A percentile compares a stretch with the other conserved stretches of the same genome.
phyloP scores from a whole-genome alignment of 2,797 vertebrate genomes.

The Cyclura pinguis region DNA sequence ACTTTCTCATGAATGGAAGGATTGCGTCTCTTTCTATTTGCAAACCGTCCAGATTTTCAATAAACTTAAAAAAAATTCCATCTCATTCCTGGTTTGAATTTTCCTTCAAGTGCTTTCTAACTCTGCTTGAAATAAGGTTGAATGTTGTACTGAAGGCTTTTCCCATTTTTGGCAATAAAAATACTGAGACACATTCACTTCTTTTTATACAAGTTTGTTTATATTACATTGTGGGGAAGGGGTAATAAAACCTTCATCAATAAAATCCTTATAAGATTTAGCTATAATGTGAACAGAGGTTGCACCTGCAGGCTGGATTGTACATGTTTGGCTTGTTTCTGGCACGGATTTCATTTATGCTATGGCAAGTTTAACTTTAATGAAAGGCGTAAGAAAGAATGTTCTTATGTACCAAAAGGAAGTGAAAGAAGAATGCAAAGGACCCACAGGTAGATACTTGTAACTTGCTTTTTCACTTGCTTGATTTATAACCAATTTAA shows the following conservation, averaged over 20 bases:
- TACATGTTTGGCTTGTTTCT: slow-evolving; percentile 19
- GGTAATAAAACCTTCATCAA: slow-evolving; percentile 36
- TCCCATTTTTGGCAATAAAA: slow-evolving; percentile 10
- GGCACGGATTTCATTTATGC: slow-evolving; percentile 24
- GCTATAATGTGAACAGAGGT: slow-evolving; percentile 9
- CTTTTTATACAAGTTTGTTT: slow-evolving; percentile 11
- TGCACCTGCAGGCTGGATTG: slow-evolving; percentile 26
- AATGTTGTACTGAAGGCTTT: background rate
- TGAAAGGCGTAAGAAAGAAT: slow-evolving; percentile 22
- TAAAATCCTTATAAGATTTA: slow-evolving; percentile 27
- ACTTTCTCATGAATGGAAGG: background rate
- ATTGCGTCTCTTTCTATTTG: background rate
- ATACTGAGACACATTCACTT: background rate
- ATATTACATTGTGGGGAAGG: slow-evolving; percentile 17
- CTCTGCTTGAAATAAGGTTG: slow-evolving; percentile 2
- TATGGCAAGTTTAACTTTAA: slow-evolving; percentile 22
- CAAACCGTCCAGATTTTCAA: background rate
- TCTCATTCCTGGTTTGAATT: background rate
- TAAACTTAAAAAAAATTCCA: slow-evolving; percentile 2
- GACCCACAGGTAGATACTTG: slow-evolving; percentile 16
- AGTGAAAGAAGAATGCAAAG: slow-evolving; percentile 19
- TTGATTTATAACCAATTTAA: slow-evolving; percentile 12
- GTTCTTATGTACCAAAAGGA: slow-evolving; percentile 10
- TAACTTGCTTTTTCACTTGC: background rate
- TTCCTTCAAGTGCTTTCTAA: background rate